A percentile compares a stretch with the other conserved stretches of the same genome.
Conservation (phyloP, 2,888 invertebrate species). For the Hoplodrina ambigua region DNA sequence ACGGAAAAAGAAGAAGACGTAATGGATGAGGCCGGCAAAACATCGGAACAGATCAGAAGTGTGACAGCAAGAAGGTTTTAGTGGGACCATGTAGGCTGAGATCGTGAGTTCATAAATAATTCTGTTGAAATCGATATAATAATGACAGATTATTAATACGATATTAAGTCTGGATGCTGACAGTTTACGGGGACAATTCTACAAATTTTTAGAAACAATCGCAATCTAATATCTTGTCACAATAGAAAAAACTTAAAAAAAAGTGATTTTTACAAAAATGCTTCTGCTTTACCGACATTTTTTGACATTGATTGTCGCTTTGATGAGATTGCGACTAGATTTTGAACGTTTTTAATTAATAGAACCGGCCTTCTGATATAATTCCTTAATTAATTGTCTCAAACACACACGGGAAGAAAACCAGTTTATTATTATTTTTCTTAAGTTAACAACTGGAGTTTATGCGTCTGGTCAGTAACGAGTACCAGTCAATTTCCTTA, state of each 20-base stretch:
- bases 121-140: neutral
- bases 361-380: neutral
- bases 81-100: neutral
- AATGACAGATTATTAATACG: no score
- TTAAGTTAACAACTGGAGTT: slow-evolving; percentile 45
- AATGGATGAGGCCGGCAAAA: neutral
- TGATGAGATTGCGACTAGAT: no score
- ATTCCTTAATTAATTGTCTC: slow-evolving; percentile 26
- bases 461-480: slow-evolving; percentile 42
- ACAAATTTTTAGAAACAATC: no score
- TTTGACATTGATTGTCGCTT: no score
- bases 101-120: neutral
- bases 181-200: neutral
- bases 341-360: no score
- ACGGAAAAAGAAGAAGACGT: neutral
- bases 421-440: slow-evolving; percentile 38
- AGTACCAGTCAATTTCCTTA: slow-evolving; percentile 45
- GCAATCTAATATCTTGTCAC: no score
- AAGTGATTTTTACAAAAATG: no score
- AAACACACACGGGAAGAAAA: slow-evolving; percentile 26
- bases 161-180: slow-evolving; percentile 4
- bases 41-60: neutral
- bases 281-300: no score
- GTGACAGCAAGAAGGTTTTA: no score
- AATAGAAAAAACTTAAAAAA: no score